Evolutionary conservation across 2,797 vertebrate genomes (phyloP).

Genomic region (Huso huso): DNA sequence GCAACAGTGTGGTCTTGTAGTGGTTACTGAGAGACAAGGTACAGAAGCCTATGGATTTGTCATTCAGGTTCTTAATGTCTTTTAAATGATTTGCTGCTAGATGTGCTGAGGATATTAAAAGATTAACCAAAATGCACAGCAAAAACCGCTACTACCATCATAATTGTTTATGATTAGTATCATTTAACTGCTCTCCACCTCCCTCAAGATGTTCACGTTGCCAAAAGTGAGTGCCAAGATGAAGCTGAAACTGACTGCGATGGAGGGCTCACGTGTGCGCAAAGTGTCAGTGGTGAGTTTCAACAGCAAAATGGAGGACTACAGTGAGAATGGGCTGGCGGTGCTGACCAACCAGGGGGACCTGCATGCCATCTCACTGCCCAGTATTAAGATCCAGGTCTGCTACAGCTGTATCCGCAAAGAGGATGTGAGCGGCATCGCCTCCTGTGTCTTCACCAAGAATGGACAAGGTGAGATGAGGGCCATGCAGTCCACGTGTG

Average conservation of each 20-base stretch:
- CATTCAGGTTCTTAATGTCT: no score
- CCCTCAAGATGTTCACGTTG: conserved; percentile 79
- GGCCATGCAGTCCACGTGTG: no score
- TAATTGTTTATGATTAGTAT: no score
- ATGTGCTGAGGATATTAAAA: no score
- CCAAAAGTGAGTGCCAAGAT: conserved; percentile 90
- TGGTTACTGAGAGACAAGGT: no score
- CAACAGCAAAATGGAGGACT: conserved; percentile 76
- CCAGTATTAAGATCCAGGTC: conserved; percentile 59
- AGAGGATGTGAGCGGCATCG: conserved; percentile 68
- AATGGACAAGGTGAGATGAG: conserved; percentile 60
- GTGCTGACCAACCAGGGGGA: conserved; percentile 70
- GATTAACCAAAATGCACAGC: no score
- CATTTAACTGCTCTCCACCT: background rate
- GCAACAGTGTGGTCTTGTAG: no score
- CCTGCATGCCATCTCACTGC: conserved; percentile 63
- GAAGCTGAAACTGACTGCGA: conserved; percentile 89
- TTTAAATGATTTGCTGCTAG: no score
- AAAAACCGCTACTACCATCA: no score
- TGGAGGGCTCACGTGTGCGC: conserved; percentile 89
- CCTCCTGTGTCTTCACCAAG: conserved; percentile 68
- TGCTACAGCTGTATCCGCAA: conserved; percentile 66
- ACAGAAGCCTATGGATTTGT: no score
- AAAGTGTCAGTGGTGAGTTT: conserved; percentile 82
- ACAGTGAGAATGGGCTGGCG: conserved; percentile 65